These are phyloP conservation scores for Platyrinchus mystaceus DNA, from an alignment of 2,797 vertebrate species.

Conservation along the genomic window DNA sequence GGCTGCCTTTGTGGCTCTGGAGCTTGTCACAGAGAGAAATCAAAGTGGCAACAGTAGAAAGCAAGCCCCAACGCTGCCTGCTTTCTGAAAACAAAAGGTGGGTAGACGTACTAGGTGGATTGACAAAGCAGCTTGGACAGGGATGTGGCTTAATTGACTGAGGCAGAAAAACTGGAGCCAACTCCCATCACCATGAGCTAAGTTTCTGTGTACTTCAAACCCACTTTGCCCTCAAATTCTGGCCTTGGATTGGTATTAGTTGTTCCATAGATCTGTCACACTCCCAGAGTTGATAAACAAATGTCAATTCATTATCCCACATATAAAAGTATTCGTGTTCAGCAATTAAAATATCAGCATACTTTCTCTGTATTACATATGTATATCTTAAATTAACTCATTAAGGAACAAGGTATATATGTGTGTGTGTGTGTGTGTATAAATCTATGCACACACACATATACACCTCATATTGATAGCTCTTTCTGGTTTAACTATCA, in stretches of 20 bases:
- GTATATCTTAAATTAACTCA: not conserved
- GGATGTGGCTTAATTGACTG: not conserved
- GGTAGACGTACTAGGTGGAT: not conserved
- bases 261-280: not conserved
- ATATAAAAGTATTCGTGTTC: not conserved
- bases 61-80: not conserved
- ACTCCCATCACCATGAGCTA: not conserved
- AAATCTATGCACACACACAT: not conserved
- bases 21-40: not conserved
- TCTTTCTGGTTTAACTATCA: not conserved
- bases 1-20: not conserved
- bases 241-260: not conserved
- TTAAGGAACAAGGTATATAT: not conserved
- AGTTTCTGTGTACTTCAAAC: not conserved
- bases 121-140: not conserved
- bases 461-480: not conserved
- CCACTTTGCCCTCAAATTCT: not conserved
- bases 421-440: rapidly evolving
- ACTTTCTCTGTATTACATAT: not conserved
- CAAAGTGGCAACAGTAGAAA: not conserved
- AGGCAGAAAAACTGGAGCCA: not conserved
- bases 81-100: not conserved
- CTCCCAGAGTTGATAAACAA: not conserved
- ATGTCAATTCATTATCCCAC: not conserved
- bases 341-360: not conserved